These are phyloP conservation scores for Polypedilum pembai DNA, from an alignment of 1,140 invertebrate genomes.

Conservation along the genomic window DNA sequence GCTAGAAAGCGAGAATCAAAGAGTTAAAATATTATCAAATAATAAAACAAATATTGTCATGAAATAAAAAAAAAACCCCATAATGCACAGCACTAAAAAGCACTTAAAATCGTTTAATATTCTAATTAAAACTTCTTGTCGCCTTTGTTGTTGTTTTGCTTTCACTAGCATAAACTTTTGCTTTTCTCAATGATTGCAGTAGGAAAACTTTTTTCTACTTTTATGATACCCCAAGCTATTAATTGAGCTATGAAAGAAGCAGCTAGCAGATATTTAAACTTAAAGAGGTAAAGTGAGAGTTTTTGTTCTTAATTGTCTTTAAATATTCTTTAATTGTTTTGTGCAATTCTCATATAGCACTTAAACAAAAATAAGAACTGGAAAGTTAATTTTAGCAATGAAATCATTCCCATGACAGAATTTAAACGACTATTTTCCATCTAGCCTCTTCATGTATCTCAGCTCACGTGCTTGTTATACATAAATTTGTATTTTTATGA, in stretches of 20 bases:
- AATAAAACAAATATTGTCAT: too few relatives aligned
- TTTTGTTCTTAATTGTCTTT: constrained; percentile 8
- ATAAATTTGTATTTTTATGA: background rate
- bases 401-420: background rate
- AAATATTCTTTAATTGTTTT: background rate
- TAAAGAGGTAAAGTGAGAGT: background rate
- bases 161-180: too few relatives aligned
- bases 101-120: too few relatives aligned
- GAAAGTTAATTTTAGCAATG: background rate
- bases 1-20: too few relatives aligned
- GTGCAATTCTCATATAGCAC: background rate
- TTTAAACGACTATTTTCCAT: background rate
- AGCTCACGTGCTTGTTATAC: background rate
- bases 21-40: too few relatives aligned
- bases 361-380: background rate
- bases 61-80: too few relatives aligned
- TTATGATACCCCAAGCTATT: background rate
- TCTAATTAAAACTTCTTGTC: too few relatives aligned
- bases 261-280: background rate
- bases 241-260: background rate
- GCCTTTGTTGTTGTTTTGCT: too few relatives aligned
- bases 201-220: too few relatives aligned
- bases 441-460: background rate
- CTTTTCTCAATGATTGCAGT: too few relatives aligned
- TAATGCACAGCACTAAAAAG: too few relatives aligned